phyloP scores from a whole-genome alignment of 2,797 vertebrate species.

The Scomberomorus guttatus region DNA sequence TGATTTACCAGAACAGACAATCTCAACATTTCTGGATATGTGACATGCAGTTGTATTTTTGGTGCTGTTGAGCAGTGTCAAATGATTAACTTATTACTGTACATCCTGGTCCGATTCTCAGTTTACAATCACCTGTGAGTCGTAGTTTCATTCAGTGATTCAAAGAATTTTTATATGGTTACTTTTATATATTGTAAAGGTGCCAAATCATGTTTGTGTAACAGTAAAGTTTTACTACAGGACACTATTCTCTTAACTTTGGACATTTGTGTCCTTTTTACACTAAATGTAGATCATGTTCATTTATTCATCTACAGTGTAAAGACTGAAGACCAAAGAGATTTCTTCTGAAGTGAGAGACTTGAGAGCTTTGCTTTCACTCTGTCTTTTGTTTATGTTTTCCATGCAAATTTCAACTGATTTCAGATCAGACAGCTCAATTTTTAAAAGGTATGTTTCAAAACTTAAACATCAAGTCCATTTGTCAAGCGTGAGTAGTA shows the following conservation, averaged over 20 bases:
- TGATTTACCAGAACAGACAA: slow-evolving; percentile 53
- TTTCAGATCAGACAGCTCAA: slow-evolving; percentile 3
- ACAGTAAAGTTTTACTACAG: slow-evolving; percentile 42
- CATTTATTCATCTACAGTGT: slow-evolving; percentile 20
- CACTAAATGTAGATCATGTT: slow-evolving; percentile 13
- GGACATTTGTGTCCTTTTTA: slow-evolving; percentile 47
- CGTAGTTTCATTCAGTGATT: slow-evolving; percentile 29
- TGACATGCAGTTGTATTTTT: slow-evolving; percentile 40
- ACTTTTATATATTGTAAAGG: slow-evolving; percentile 49
- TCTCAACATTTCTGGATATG: slow-evolving; percentile 41
- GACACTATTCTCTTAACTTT: slow-evolving; percentile 26
- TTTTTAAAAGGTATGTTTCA: slow-evolving; percentile 3
- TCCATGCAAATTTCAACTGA: neutral
- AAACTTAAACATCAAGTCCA: neutral
- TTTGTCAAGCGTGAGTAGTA: neutral
- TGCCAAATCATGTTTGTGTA: slow-evolving; percentile 55
- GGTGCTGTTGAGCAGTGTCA: slow-evolving; percentile 50
- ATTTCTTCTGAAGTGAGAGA: slow-evolving; percentile 17
- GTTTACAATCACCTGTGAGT: slow-evolving; percentile 24
- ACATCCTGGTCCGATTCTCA: slow-evolving; percentile 31
- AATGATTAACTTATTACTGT: slow-evolving; percentile 27
- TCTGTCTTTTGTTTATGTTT: neutral
- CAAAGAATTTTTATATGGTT: slow-evolving; percentile 25
- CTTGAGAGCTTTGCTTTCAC: slow-evolving; percentile 22
- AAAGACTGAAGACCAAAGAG: slow-evolving; percentile 67